phyloP scores from a whole-genome alignment of 2,113 vertebrate species.

The Paramisgurnus dabryanus region DNA sequence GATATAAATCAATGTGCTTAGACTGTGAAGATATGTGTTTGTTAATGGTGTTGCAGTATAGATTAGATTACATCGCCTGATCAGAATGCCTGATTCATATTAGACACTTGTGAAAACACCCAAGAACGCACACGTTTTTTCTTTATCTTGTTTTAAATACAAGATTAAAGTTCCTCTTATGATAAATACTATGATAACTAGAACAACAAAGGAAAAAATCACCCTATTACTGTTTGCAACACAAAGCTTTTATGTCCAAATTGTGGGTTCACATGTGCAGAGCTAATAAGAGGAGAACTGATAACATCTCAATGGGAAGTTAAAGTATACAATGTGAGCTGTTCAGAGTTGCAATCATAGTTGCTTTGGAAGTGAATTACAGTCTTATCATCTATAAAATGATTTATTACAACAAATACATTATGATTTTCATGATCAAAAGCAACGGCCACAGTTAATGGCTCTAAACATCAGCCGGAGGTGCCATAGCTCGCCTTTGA shows the following conservation, averaged over 20 bases:
- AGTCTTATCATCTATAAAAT: conserved; percentile 27
- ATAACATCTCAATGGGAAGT: conserved; percentile 22
- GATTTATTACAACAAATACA: conserved; percentile 9
- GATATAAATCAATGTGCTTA: conserved; percentile 34
- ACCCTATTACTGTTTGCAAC: conserved; percentile 13
- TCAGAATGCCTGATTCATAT: conserved; percentile 27
- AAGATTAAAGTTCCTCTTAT: not conserved
- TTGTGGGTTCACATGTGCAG: not conserved
- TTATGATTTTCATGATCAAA: conserved; percentile 7
- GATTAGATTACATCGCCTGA: conserved; percentile 39
- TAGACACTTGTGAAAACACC: not conserved
- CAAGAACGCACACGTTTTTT: not conserved
- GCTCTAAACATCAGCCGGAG: not conserved
- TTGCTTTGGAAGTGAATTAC: conserved; percentile 7
- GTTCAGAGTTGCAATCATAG: conserved; percentile 20
- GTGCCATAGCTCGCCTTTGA: not conserved
- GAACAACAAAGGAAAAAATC: conserved; percentile 1
- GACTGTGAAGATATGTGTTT: conserved; percentile 22
- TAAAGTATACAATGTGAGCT: conserved; percentile 6
- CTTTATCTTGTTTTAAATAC: not conserved
- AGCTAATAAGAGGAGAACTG: conserved; percentile 12
- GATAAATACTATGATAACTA: conserved; percentile 11
- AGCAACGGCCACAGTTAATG: conserved; percentile 3
- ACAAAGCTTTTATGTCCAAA: conserved; percentile 10
- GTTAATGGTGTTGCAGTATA: conserved; percentile 28